These are phyloP conservation scores for Nannospalax galili DNA, from an alignment of 2,113 vertebrate genomes.

Conservation along the genomic window DNA sequence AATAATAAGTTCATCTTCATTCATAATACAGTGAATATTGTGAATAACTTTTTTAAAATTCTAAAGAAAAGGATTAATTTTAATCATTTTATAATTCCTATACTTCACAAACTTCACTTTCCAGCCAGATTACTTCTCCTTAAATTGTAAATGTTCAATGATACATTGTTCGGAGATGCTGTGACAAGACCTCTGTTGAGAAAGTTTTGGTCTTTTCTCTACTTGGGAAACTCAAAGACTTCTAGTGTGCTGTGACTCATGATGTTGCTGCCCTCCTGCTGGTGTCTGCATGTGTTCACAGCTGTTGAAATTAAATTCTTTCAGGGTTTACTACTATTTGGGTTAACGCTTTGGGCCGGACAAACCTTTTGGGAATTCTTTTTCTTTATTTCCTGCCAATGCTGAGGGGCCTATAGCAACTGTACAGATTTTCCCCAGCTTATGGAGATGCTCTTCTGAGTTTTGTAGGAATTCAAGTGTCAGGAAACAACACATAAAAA, in stretches of 20 bases:
- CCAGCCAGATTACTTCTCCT: not conserved
- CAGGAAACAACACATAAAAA: not conserved
- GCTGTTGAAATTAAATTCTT: not conserved
- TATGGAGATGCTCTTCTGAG: not conserved
- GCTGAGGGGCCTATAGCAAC: not conserved
- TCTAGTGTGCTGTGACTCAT: not conserved
- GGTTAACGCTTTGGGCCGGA: not conserved
- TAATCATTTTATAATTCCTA: not conserved
- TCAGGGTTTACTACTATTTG: not conserved
- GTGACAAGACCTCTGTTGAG: not conserved
- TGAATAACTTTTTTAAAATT: conserved; percentile 4
- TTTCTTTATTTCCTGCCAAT: not conserved
- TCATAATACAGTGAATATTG: not conserved
- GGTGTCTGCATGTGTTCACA: accelerated
- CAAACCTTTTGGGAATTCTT: not conserved
- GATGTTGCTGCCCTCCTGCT: accelerated
- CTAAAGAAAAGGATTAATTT: not conserved
- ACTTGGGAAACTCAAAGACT: not conserved
- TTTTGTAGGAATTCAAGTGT: not conserved
- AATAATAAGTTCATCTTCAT: not conserved
- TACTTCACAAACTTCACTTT: not conserved
- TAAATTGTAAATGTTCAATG: no score
- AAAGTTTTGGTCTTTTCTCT: not conserved
- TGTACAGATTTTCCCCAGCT: not conserved
- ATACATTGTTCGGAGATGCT: not conserved